phyloP scores from a whole-genome alignment of 2,797 vertebrate genomes.

The Neoniphon sammara region DNA sequence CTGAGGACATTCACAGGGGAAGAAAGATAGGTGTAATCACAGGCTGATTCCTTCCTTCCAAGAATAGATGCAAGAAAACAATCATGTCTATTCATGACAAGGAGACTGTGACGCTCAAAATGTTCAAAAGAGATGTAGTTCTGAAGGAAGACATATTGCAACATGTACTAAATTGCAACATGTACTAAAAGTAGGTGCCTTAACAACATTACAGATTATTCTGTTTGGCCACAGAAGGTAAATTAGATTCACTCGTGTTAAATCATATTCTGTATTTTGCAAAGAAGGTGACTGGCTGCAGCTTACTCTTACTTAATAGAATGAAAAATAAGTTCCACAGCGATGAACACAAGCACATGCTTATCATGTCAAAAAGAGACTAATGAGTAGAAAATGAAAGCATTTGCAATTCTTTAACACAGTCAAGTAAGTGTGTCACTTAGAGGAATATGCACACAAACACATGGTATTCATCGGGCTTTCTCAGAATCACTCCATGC shows the following conservation, averaged over 20 bases:
- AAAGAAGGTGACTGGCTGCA: constrained; percentile 21
- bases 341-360: constrained; percentile 54
- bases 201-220: background rate
- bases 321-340: constrained; percentile 13
- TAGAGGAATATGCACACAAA: constrained; percentile 53
- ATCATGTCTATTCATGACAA: constrained; percentile 14
- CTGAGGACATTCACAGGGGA: constrained; percentile 23
- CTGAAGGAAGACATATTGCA: background rate
- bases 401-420: constrained; percentile 37
- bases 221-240: constrained; percentile 6
- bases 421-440: constrained; percentile 35
- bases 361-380: constrained; percentile 28
- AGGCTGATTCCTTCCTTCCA: constrained; percentile 28
- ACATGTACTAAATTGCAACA: constrained; percentile 10
- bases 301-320: constrained; percentile 1
- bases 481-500: constrained; percentile 66
- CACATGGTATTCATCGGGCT: constrained; percentile 30
- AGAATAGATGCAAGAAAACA: constrained; percentile 41
- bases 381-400: constrained; percentile 27
- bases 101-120: background rate
- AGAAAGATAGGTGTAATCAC: constrained; percentile 29
- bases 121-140: constrained; percentile 25
- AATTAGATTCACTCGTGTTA: constrained; percentile 8
- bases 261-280: constrained; percentile 14
- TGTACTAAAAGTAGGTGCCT: background rate